Base-by-base conservation (phyloP, 2,797 vertebrate genomes). In the Mormyrops attenuatus region DNA sequence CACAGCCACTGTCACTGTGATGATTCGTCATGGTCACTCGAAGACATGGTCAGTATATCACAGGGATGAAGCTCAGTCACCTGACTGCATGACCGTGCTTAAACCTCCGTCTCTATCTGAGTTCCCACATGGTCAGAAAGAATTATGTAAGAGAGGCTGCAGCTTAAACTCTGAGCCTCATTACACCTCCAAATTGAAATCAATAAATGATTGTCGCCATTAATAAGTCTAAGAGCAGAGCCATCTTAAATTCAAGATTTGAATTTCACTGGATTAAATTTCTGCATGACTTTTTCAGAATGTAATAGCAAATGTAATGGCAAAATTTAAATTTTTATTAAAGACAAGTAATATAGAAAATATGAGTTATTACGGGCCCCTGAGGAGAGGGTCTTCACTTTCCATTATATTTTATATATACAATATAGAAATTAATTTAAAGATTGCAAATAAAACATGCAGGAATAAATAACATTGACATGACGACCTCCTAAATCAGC, bases 391-490 rank as follows among this genome's bases (percentile, higher is more conserved):
- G 30, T 69, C 66, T 69, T 34, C 66, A 34, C 66, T 15, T 69
- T 69, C 66, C 66, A 34, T 69, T 69, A 69, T 69, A 69, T 69
- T 69, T 69, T 69, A 69, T 69, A 69, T 69, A 69, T 69, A 69
- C 66, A 69, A 69, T 69, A 69, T 69, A 34, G 66, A 69, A 69
- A 69, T 69, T 69, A 69, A 69, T 69, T 69, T 69, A 69, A 69
- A 69, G 66, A 11, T 69, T 69, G 66, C 66, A 69, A 69, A 69
- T 69, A 69, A 69, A 34, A 69, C 26, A 69, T 69, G 30, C 66
- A 69, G 66, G 66, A 69, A 69, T 69, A 69, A 69, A 69, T 69
- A 69, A 69, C 66, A 69, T 69, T 69, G 26, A 69, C 66, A 34
- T 69, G 66, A 69, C 26, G 26, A 69, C 66, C 66, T 69, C 26